Conservation (phyloP, 2,113 vertebrate genomes). For the Callipepla squamata region DNA sequence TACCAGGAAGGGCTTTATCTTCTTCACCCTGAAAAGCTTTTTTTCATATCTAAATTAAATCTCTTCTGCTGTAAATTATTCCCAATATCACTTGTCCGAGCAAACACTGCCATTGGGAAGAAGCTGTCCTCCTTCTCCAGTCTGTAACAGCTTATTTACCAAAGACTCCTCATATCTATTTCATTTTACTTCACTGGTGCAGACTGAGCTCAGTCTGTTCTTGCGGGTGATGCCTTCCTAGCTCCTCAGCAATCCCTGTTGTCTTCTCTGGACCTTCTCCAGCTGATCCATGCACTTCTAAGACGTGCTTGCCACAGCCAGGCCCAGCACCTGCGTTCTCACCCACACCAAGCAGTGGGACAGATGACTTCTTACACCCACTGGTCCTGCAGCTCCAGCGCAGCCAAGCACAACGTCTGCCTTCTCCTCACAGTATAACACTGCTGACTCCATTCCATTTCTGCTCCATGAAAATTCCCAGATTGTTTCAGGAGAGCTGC, state of each 20-base stretch:
- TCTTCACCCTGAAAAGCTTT: background rate
- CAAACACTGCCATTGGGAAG: background rate
- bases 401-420: conserved; percentile 30
- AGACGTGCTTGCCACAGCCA: background rate
- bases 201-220: background rate
- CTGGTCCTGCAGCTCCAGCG: background rate
- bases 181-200: background rate
- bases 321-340: background rate
- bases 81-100: background rate
- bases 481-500: background rate
- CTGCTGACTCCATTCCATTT: background rate
- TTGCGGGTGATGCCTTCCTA: background rate
- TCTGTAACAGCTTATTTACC: background rate
- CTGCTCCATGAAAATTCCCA: background rate
- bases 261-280: background rate
- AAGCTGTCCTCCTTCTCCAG: background rate
- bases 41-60: background rate
- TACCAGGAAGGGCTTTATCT: background rate
- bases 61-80: background rate
- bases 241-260: background rate
- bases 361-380: background rate
- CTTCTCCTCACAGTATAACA: background rate
- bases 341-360: background rate
- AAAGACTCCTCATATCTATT: background rate
- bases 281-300: background rate